phyloP scores from a whole-genome alignment of 1,140 invertebrate genomes.

The Ips typographus region DNA sequence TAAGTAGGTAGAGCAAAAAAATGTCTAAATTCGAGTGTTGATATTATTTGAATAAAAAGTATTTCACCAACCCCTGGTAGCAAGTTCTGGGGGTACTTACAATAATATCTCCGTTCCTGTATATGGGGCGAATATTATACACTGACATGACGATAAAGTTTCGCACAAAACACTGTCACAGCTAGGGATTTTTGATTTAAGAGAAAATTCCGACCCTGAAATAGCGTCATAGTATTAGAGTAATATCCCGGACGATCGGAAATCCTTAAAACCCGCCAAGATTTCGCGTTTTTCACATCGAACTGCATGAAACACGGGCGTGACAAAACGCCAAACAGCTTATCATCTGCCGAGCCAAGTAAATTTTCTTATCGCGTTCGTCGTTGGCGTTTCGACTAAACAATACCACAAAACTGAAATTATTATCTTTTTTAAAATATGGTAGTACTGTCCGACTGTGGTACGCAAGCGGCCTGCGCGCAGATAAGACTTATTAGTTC shows the following conservation, averaged over 20 bases:
- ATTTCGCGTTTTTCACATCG: neutral
- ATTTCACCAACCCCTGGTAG: neutral
- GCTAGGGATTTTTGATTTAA: too few species aligned
- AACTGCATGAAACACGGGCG: constrained; percentile 17
- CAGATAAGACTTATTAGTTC: constrained; percentile 18
- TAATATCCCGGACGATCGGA: neutral
- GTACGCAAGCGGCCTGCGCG: constrained; percentile 18
- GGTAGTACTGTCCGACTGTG: constrained; percentile 16
- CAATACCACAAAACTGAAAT: constrained; percentile 31
- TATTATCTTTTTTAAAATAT: constrained; percentile 33
- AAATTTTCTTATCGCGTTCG: constrained; percentile 29
- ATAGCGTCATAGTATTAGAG: too few species aligned
- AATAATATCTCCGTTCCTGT: constrained; percentile 33
- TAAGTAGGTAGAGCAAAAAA: too few species aligned
- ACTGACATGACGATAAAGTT: neutral
- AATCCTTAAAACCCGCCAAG: neutral
- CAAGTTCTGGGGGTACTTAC: constrained; percentile 19
- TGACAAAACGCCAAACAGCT: constrained; percentile 33
- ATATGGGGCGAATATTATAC: constrained; percentile 23
- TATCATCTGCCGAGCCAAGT: constrained; percentile 31
- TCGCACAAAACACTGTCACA: too few species aligned
- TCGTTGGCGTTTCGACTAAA: constrained; percentile 26
- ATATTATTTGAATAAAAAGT: too few species aligned
- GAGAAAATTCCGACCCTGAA: too few species aligned
- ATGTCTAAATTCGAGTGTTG: too few species aligned